phyloP scores from a whole-genome alignment of 1,140 invertebrate genomes.

The Drosophila lowei region DNA sequence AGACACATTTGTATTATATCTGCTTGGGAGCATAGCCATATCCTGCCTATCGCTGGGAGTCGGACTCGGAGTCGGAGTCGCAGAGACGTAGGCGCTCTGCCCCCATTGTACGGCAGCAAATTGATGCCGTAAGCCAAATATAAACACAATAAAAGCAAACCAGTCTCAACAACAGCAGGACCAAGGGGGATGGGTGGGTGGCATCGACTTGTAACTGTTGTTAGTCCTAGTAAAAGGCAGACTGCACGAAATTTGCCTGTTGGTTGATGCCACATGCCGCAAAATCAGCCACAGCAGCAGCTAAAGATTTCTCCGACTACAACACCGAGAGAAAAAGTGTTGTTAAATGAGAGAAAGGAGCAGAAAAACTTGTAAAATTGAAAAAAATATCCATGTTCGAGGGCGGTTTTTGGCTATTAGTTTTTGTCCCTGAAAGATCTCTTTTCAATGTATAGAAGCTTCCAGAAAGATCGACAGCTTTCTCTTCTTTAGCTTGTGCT shows the following conservation, averaged over 20 bases:
- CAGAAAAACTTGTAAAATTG: no score
- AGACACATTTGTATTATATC: constrained; percentile 76
- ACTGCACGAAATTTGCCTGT: constrained; percentile 71
- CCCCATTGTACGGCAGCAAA: constrained; percentile 68
- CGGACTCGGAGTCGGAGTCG: no score
- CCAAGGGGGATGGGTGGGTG: constrained; percentile 12
- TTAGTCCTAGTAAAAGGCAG: constrained; percentile 59
- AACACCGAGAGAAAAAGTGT: no score
- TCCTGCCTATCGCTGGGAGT: constrained; percentile 18
- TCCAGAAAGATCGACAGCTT: no score
- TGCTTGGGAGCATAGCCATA: constrained; percentile 24
- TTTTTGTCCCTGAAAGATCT: no score
- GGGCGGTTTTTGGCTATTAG: no score
- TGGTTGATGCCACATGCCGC: constrained; percentile 26
- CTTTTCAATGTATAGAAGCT: no score
- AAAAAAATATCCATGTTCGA: no score
- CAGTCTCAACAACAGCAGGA: constrained; percentile 64
- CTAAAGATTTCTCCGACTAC: background rate
- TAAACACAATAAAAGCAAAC: constrained; percentile 82
- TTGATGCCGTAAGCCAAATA: constrained; percentile 80
- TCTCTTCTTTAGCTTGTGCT: no score
- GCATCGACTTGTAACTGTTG: constrained; percentile 52
- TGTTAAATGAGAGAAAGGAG: no score
- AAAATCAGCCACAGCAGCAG: constrained; percentile 4
- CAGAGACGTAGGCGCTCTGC: constrained; percentile 8